phyloP scores from a whole-genome alignment of 2,888 invertebrate genomes.

The Aporophyla nigra region DNA sequence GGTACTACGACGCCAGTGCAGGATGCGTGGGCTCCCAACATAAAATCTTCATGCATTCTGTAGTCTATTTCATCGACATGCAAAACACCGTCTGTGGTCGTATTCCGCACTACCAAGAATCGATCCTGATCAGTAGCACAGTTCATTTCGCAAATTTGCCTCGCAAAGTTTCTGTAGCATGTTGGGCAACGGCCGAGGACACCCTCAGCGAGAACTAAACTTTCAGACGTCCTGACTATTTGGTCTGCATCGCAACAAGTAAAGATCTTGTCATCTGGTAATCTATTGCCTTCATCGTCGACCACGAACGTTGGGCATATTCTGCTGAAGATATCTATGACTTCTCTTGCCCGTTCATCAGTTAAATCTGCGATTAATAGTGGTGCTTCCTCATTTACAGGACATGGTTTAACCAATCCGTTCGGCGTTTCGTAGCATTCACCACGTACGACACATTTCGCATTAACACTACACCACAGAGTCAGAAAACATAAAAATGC shows the following conservation, averaged over 20 bases:
- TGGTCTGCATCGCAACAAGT: conserved; percentile 92
- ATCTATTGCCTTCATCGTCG: conserved; percentile 79
- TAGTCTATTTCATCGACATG: conserved; percentile 89
- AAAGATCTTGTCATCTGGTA: conserved; percentile 79
- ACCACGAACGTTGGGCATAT: conserved; percentile 92
- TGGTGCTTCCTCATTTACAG: conserved; percentile 71
- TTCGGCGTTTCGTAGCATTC: conserved; percentile 73
- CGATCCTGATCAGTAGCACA: conserved; percentile 94
- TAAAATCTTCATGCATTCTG: conserved; percentile 91
- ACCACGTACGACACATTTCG: conserved; percentile 81
- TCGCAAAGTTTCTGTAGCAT: conserved; percentile 94
- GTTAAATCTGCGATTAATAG: conserved; percentile 76
- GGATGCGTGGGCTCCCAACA: conserved; percentile 93
- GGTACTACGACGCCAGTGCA: conserved; percentile 95
- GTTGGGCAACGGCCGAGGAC: conserved; percentile 95
- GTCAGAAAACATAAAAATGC: conserved; percentile 69
- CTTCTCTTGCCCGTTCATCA: conserved; percentile 78
- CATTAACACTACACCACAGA: conserved; percentile 73
- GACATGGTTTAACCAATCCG: conserved; percentile 77
- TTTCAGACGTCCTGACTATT: conserved; percentile 87
- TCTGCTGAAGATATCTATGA: conserved; percentile 81
- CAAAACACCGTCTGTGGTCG: conserved; percentile 60
- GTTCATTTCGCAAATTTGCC: conserved; percentile 95
- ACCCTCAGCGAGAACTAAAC: conserved; percentile 92
- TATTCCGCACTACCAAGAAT: conserved; percentile 77